Evolutionary conservation across 2,113 vertebrate genomes (phyloP).

Genomic region (Leucopsar rothschildi): DNA sequence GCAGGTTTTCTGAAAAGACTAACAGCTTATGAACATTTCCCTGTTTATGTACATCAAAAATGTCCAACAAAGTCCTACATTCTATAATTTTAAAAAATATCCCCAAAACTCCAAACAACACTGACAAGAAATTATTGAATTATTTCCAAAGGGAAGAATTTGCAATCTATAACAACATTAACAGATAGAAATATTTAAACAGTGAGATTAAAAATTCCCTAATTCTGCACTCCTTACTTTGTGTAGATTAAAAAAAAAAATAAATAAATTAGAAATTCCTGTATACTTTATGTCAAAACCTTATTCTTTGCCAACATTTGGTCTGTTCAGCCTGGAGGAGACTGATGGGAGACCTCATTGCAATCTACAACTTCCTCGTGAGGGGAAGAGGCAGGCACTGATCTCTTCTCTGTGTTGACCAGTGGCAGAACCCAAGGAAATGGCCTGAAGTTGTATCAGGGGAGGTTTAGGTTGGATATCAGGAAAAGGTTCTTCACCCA

Average conservation of each 20-base stretch:
- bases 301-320: not conserved
- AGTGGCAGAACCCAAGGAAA: rapidly evolving
- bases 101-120: rapidly evolving
- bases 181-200: not conserved
- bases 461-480: not conserved
- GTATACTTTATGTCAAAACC: not conserved
- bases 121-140: not conserved
- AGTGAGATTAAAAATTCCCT: not conserved
- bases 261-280: not conserved
- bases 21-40: not conserved
- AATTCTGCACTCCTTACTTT: not conserved
- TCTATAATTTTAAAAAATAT: not conserved
- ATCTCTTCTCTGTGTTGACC: not conserved
- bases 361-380: rapidly evolving
- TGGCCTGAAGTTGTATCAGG: not conserved
- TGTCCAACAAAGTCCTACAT: not conserved
- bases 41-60: not conserved
- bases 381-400: not conserved
- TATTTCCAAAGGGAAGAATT: not conserved
- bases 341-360: not conserved
- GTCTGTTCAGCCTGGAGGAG: not conserved
- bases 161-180: not conserved
- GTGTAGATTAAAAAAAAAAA: not conserved
- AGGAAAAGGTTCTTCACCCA: not conserved
- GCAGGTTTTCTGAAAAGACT: not conserved